phyloP scores from a whole-genome alignment of 2,113 vertebrate genomes.

The Hyperopisus bebe region DNA sequence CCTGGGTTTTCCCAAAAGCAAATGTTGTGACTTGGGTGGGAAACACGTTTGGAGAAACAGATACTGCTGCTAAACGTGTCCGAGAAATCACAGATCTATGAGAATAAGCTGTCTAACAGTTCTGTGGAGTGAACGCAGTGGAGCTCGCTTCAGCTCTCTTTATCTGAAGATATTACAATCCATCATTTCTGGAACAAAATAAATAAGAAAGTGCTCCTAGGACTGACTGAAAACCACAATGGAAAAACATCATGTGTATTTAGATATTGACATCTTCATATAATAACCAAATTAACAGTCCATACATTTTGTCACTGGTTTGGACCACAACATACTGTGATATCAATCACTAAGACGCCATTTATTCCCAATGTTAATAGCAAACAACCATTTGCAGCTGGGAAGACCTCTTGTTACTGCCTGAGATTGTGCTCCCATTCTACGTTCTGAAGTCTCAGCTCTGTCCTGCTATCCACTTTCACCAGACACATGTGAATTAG shows the following conservation, averaged over 20 bases:
- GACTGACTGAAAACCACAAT: background rate
- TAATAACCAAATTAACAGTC: background rate
- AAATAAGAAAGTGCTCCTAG: background rate
- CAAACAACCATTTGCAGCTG: background rate
- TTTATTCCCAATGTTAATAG: background rate
- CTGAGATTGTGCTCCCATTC: background rate
- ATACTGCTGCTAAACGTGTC: background rate
- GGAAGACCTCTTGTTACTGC: background rate
- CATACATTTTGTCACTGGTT: background rate
- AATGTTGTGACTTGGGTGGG: conserved; percentile 10
- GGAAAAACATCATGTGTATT: background rate
- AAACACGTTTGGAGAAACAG: background rate
- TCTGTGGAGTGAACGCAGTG: background rate
- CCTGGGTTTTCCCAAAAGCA: conserved; percentile 8
- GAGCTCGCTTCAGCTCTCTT: background rate
- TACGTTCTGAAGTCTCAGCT: background rate
- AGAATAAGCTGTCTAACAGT: background rate
- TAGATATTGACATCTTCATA: background rate
- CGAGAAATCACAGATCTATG: background rate
- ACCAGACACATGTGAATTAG: background rate
- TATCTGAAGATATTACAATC: background rate
- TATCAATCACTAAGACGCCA: background rate
- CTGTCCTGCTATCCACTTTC: background rate
- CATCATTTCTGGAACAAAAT: background rate
- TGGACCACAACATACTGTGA: background rate